These are phyloP conservation scores for Melanotaenia trifasciata DNA, from an alignment of 2,797 vertebrate genomes.

Conservation along the genomic window DNA sequence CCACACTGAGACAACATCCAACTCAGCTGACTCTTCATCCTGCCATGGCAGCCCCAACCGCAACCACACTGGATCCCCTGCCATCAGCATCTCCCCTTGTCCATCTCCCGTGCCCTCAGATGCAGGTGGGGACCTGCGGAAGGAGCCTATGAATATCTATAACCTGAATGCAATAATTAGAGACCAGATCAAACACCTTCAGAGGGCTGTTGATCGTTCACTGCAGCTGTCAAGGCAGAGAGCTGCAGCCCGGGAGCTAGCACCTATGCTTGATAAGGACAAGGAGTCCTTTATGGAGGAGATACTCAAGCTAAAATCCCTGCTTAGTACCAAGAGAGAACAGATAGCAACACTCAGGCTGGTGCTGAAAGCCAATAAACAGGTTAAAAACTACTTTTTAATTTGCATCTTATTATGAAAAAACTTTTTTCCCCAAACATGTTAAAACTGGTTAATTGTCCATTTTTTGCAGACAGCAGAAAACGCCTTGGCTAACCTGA, in stretches of 20 bases:
- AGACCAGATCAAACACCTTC: constrained; percentile 98
- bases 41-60: constrained; percentile 86
- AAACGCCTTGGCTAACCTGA: constrained; percentile 94
- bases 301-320: constrained; percentile 96
- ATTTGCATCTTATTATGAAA: not conserved
- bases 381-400: constrained; percentile 80
- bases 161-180: constrained; percentile 98
- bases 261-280: constrained; percentile 94
- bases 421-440: not conserved
- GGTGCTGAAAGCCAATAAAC: constrained; percentile 98
- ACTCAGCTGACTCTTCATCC: constrained; percentile 57
- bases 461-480: constrained; percentile 90
- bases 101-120: constrained; percentile 87
- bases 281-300: constrained; percentile 98
- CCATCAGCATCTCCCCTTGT: constrained; percentile 85
- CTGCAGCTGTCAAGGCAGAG: constrained; percentile 95
- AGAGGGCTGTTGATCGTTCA: constrained; percentile 95
- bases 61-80: constrained; percentile 85
- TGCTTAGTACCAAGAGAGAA: constrained; percentile 97
- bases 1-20: constrained; percentile 56
- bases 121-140: constrained; percentile 89
- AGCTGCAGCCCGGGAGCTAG: constrained; percentile 92
- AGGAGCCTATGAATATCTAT: constrained; percentile 99
- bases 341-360: constrained; percentile 97
- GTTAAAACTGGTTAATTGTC: not conserved